A percentile compares a stretch with the other conserved stretches of the same genome.
phyloP scores from a whole-genome alignment of 23 tunicate genomes.

The Diplosoma virens region DNA sequence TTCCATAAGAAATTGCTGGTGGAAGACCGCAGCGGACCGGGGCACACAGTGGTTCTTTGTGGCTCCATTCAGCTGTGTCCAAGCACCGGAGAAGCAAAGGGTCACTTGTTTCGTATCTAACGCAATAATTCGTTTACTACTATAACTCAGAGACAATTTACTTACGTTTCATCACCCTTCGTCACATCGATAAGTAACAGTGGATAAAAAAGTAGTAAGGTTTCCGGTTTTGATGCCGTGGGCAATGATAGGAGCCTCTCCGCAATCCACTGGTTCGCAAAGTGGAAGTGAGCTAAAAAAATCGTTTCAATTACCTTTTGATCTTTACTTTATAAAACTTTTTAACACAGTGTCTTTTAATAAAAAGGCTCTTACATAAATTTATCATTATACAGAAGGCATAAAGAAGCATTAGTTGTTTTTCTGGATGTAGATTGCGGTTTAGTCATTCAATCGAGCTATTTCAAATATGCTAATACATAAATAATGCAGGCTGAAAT shows the following conservation, averaged over 20 bases:
- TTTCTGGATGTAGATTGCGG: too few relatives aligned
- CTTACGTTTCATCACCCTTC: too few relatives aligned
- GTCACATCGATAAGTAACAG: slow-evolving; percentile 42
- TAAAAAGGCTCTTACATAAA: too few relatives aligned
- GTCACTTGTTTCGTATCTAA: slow-evolving; percentile 55
- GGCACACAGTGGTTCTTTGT: slow-evolving; percentile 33
- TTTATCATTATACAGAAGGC: too few relatives aligned
- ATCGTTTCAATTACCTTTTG: too few relatives aligned
- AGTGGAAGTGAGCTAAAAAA: slow-evolving; percentile 45
- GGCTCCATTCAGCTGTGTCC: slow-evolving; percentile 48
- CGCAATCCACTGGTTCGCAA: slow-evolving; percentile 80
- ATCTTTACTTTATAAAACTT: too few relatives aligned
- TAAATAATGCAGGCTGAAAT: too few relatives aligned
- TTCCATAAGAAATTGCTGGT: slow-evolving; percentile 31
- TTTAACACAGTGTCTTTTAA: too few relatives aligned
- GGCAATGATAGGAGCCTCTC: slow-evolving; percentile 46
- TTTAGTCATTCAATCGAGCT: too few relatives aligned
- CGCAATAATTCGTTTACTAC: neutral
- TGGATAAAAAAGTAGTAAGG: slow-evolving; percentile 39
- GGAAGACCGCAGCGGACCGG: slow-evolving; percentile 50
- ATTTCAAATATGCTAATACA: too few relatives aligned
- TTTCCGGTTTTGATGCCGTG: slow-evolving; percentile 30
- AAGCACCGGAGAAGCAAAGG: slow-evolving; percentile 20
- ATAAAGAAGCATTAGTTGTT: too few relatives aligned
- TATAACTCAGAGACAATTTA: neutral